Conservation (phyloP, 2,113 vertebrate genomes). For the Eulemur rufifrons region DNA sequence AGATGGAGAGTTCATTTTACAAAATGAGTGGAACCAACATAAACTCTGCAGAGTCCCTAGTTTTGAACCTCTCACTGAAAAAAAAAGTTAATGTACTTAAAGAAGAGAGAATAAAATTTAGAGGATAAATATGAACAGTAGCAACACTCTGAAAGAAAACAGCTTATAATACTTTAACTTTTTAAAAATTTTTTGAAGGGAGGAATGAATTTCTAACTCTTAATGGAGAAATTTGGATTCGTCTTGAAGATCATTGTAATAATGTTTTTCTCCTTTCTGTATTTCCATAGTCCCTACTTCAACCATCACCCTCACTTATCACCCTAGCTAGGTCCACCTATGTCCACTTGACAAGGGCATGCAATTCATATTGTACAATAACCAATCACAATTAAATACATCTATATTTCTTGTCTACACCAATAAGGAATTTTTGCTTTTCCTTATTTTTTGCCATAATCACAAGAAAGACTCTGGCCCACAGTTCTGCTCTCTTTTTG, state of each 20-base stretch:
- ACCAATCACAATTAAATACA: not conserved
- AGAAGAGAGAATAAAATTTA: not conserved
- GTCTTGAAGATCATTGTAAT: not conserved
- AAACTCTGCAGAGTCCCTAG: constrained; percentile 51
- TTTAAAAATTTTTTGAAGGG: not conserved
- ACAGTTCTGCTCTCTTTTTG: not conserved
- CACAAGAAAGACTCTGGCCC: not conserved
- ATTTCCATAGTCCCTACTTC: not conserved
- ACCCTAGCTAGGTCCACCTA: not conserved
- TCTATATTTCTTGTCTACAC: not conserved
- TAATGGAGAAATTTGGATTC: not conserved
- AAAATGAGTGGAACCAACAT: constrained; percentile 72
- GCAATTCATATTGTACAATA: not conserved
- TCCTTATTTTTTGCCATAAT: not conserved
- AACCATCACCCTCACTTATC: not conserved
- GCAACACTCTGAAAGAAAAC: not conserved
- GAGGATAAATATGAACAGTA: not conserved
- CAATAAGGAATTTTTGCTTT: not conserved
- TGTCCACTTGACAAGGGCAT: not conserved
- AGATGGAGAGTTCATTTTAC: constrained; percentile 76
- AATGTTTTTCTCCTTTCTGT: not conserved
- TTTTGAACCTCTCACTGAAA: not conserved
- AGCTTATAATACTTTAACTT: not conserved
- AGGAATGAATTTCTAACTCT: not conserved
- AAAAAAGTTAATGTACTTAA: not conserved